These are phyloP conservation scores for Peromyscus maniculatus DNA, from an alignment of 2,113 vertebrate species.

Conservation along the genomic window DNA sequence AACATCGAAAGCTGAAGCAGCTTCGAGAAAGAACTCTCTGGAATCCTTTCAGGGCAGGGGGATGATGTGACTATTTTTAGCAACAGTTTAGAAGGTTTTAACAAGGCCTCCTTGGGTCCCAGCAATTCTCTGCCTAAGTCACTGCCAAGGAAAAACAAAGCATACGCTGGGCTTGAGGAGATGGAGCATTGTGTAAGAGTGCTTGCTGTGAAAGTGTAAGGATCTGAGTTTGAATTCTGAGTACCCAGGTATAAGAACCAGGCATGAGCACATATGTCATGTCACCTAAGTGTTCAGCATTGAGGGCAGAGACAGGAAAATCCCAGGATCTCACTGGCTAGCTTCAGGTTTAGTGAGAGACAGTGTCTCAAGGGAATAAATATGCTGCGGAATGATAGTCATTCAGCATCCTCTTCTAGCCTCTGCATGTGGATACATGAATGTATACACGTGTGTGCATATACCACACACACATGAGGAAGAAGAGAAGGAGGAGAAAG, in stretches of 20 bases:
- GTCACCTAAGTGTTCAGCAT: too few relatives aligned
- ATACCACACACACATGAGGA: neutral
- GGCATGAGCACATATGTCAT: neutral
- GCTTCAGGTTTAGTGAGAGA: neutral
- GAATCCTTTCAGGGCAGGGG: neutral
- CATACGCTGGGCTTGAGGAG: neutral
- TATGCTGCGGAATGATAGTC: neutral
- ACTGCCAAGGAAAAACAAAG: neutral
- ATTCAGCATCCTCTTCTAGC: neutral
- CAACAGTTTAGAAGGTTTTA: neutral
- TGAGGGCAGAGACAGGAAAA: neutral
- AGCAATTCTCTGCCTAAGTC: neutral
- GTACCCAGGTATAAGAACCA: neutral
- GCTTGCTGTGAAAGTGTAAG: neutral
- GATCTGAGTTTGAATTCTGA: neutral
- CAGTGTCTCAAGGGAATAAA: neutral
- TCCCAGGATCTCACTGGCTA: neutral
- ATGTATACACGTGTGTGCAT: too few relatives aligned
- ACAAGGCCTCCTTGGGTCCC: neutral
- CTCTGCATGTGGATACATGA: too few relatives aligned
- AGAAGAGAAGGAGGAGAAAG: neutral
- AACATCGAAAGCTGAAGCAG: neutral
- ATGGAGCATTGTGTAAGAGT: neutral
- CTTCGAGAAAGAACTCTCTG: neutral
- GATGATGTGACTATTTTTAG: neutral